Conservation (phyloP, 2,888 invertebrate species). For the Atrina japonica region DNA sequence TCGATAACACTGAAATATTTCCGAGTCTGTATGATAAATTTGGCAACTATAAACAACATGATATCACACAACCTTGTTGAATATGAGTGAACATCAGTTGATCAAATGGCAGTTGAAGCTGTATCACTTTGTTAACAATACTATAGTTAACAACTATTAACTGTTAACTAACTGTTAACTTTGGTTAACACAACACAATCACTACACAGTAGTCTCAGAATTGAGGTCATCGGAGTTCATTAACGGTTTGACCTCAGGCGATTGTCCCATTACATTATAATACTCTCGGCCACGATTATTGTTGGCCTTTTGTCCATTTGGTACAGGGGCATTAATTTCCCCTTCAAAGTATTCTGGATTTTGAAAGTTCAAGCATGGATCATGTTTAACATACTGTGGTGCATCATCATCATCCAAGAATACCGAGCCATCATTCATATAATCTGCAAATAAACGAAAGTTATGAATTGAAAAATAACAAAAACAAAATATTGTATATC, state of each 20-base stretch:
- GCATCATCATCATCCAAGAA: slow-evolving; percentile 30
- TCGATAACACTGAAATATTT: too few species aligned
- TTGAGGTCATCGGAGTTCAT: slow-evolving; percentile 32
- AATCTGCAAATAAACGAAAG: slow-evolving; percentile 29
- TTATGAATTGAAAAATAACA: background rate
- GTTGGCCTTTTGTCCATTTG: slow-evolving; percentile 17
- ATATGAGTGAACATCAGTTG: background rate
- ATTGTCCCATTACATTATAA: slow-evolving; percentile 47
- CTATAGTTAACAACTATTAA: background rate
- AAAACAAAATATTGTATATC: background rate
- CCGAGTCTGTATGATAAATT: background rate
- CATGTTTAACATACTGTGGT: slow-evolving; percentile 25
- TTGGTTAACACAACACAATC: too few species aligned
- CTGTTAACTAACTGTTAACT: too few species aligned
- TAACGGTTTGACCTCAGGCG: slow-evolving; percentile 47
- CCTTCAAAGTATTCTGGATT: slow-evolving; percentile 64
- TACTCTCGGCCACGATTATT: slow-evolving; percentile 43
- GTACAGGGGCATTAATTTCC: slow-evolving; percentile 23
- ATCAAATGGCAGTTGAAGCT: slow-evolving; percentile 9
- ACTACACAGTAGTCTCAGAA: slow-evolving; percentile 42
- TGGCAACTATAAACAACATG: slow-evolving; percentile 7
- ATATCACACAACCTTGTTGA: slow-evolving; percentile 18
- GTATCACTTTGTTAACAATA: background rate
- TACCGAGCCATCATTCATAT: slow-evolving; percentile 41
- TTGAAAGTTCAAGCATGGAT: slow-evolving; percentile 51